A percentile compares a stretch with the other conserved stretches of the same genome.
phyloP scores from a whole-genome alignment of 1,140 invertebrate genomes.

The Achatina immaculata region DNA sequence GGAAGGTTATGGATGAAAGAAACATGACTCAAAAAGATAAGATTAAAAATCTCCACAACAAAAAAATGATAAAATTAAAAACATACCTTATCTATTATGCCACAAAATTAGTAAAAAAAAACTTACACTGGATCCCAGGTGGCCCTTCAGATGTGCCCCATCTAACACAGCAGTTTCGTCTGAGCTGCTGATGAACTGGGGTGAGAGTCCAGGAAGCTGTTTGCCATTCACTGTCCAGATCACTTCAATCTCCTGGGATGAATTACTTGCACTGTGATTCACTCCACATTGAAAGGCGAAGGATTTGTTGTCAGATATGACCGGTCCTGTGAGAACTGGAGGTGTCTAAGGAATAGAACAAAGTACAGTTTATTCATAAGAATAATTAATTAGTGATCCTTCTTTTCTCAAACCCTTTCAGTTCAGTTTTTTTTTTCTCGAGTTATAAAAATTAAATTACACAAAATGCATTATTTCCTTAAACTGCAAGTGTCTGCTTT shows the following conservation, averaged over 20 bases:
- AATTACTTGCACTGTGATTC: background rate
- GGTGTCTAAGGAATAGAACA: background rate
- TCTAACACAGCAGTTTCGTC: constrained; percentile 13
- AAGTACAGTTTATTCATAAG: no score
- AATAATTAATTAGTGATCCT: no score
- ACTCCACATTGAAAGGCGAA: background rate
- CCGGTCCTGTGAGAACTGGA: background rate
- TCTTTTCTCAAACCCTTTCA: no score
- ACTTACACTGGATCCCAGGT: constrained; percentile 5
- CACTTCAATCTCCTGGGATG: background rate
- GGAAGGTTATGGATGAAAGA: no score
- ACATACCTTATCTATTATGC: no score
- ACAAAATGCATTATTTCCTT: no score
- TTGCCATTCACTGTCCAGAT: background rate
- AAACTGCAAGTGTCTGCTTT: no score
- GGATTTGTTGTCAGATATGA: background rate
- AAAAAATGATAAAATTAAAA: no score
- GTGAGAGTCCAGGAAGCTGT: background rate
- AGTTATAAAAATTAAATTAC: no score
- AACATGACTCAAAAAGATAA: no score
- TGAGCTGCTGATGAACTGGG: background rate
- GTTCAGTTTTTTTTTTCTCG: no score
- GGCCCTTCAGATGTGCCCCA: background rate
- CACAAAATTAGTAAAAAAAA: background rate
- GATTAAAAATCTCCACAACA: no score